Evolutionary conservation across 2,888 invertebrate genomes (phyloP).

Genomic region (Cordilura impudica): DNA sequence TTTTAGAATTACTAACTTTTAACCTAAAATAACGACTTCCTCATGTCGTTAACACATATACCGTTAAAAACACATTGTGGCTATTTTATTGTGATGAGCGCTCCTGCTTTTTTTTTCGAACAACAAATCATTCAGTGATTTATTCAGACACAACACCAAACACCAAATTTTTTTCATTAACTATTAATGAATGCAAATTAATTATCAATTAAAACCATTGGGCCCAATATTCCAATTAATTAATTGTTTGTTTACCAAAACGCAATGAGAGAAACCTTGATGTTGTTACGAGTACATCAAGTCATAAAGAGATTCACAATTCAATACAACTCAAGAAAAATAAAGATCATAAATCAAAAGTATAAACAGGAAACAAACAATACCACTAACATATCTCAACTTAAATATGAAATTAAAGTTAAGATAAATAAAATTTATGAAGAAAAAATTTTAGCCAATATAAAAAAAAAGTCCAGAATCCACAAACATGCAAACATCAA

Average conservation of each 20-base stretch:
- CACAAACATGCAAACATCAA: not conserved
- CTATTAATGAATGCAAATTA: conserved; percentile 20
- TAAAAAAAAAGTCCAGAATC: not conserved
- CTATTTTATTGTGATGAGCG: too few species aligned
- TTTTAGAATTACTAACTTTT: too few species aligned
- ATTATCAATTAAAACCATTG: conserved; percentile 41
- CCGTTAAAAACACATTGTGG: too few species aligned
- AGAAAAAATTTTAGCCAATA: not conserved
- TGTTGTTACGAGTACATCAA: conserved; percentile 47
- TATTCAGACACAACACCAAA: not conserved
- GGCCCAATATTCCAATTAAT: conserved; percentile 53
- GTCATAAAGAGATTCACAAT: not conserved
- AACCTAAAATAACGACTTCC: too few species aligned
- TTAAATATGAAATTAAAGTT: conserved; percentile 7
- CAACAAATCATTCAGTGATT: not conserved
- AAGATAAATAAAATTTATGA: not conserved
- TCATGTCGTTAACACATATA: too few species aligned
- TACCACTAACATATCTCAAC: conserved; percentile 25
- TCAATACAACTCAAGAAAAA: not conserved
- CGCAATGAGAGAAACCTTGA: conserved; percentile 48
- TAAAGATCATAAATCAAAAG: conserved; percentile 65
- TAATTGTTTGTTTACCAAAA: conserved; percentile 65
- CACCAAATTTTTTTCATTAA: not conserved
- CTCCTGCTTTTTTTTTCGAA: not conserved
- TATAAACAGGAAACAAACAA: conserved; percentile 65